These are phyloP conservation scores for Macquaria ambigua DNA, from an alignment of 2,113 vertebrate species.

Conservation along the genomic window DNA sequence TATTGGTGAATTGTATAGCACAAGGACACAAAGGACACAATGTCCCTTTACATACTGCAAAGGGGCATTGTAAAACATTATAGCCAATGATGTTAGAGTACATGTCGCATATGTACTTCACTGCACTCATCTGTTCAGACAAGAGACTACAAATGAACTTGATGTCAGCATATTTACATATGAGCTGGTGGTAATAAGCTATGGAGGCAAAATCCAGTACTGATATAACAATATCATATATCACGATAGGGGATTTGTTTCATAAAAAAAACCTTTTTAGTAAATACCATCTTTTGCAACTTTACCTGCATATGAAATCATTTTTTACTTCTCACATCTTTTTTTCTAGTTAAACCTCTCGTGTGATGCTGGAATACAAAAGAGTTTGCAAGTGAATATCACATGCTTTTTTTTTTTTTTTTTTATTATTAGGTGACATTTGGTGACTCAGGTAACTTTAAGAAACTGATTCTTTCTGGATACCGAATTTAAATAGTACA, in stretches of 20 bases:
- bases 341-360: not conserved
- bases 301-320: not conserved
- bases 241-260: not conserved
- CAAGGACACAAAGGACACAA: not conserved
- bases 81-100: not conserved
- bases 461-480: not conserved
- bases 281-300: not conserved
- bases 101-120: not conserved
- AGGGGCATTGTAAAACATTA: not conserved
- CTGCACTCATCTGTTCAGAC: not conserved
- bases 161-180: conserved; percentile 5
- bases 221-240: not conserved
- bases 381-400: not conserved
- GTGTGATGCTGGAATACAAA: not conserved
- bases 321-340: too few species aligned
- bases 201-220: not conserved
- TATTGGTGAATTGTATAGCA: not conserved
- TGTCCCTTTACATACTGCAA: not conserved
- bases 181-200: not conserved
- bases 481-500: not conserved
- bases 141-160: not conserved
- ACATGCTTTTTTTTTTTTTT: not conserved
- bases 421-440: not conserved
- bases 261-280: not conserved
- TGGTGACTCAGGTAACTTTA: not conserved